Evolutionary conservation across 2,888 invertebrate species (phyloP), one percentile per base, ranked within the genome.

Genomic region (Eristalis intricaria): DNA sequence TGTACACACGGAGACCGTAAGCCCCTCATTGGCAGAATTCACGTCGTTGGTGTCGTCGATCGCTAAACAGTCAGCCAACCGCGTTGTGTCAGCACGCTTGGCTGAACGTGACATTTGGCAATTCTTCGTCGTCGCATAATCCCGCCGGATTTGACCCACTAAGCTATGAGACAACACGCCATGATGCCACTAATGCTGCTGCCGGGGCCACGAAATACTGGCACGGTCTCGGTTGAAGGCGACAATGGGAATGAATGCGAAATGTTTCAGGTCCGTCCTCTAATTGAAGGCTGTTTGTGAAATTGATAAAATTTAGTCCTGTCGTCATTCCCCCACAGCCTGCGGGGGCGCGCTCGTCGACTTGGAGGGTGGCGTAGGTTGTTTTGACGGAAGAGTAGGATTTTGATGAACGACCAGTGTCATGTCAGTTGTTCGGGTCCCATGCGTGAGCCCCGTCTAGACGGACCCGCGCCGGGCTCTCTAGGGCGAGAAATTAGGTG

Each of bases 51-150:
- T 19, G 7, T 50, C 61, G 43, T 29, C 69, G 71, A 40, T 11
- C 76, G 79, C 83, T 80, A 76, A 76, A 83, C 73, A 76, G 75
- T 79, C 71, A 83, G 58, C 13, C 66, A 80, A 35, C 68, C 64
- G 43, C 60, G 60, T 26, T 29, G 2, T 11, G 23, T 40, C 38
- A 50, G 43, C 76, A 76, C 84, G 76, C 73, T 84, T 84, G 84
- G 76, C 75, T 84, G 84, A 79, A 84, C 87, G 87, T 87, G 87
- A 79, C 87, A 80, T 79, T 84, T 87, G 87, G 64, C 71, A 68
- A 87, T 68, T 87, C 71, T 50, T 64, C 65, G 23, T 74, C 64
- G 69, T 13, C 65, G 23, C 73, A 66, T 80, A 84, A 87, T 84
- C 87, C 79, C 50, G 1, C 32, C 5, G 79, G 84, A 87, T 84